A percentile compares a stretch with the other conserved stretches of the same genome.
These are phyloP conservation scores for Papilio xuthus DNA, from an alignment of 1,140 invertebrate species.

Conservation along the genomic window DNA sequence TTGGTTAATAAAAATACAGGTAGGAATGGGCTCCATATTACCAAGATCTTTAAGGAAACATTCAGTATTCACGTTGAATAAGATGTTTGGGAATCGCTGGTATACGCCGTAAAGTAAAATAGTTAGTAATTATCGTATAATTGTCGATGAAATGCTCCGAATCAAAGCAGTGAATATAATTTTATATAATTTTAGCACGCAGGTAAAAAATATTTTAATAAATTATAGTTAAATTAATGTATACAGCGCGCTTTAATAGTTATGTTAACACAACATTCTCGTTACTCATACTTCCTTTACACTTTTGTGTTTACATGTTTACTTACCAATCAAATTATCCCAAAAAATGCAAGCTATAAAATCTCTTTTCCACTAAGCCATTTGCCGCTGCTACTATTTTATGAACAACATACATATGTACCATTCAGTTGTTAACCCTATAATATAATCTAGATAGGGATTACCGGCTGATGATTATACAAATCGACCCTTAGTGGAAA, in stretches of 20 bases:
- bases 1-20: background rate
- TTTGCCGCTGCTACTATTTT: background rate
- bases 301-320: background rate
- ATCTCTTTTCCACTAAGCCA: background rate
- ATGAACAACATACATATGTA: no score
- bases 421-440: background rate
- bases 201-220: background rate
- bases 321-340: no score
- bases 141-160: conserved; percentile 36
- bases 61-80: background rate
- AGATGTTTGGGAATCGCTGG: conserved; percentile 4
- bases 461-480: background rate
- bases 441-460: background rate
- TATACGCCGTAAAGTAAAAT: background rate
- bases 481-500: background rate
- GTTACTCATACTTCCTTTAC: background rate
- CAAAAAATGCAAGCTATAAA: background rate
- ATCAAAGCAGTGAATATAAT: conserved; percentile 33
- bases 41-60: background rate
- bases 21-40: background rate
- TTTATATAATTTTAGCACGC: background rate
- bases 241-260: background rate
- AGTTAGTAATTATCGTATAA: background rate
- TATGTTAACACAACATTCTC: background rate
- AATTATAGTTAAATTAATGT: background rate